Evolutionary conservation across 1,140 invertebrate genomes (phyloP), one percentile per base, ranked within the genome.

Genomic region (Pemphigus obesinymphae): DNA sequence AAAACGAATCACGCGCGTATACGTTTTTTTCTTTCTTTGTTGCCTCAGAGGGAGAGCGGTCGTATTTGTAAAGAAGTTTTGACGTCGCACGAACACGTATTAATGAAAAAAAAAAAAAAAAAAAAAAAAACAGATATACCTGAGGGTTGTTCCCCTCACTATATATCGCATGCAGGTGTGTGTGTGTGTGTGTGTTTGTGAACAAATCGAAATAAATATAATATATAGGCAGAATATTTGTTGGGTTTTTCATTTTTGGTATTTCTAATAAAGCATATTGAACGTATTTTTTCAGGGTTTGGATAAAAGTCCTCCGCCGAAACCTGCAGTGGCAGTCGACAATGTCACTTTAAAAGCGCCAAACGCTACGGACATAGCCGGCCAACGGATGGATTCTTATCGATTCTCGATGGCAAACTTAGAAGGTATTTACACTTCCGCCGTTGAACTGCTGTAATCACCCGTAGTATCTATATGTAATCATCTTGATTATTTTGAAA

Each of bases 371-470:
- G 75, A 80, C 15, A 80, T 80, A 8, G 76, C 76, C 40, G 76
- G 76, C 50, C 92, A 92, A 29, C 89, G 93, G 83, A 95, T 95
- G 84, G 94, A 95, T 87, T 92, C 93, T 66, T 96, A 96, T 87
- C 89, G 95, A 84, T 95, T 96, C 86, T 96, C 94, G 37, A 96
- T 96, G 94, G 95, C 94, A 4, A 96, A 96, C 88, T 89, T 96
- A 20, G 95, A 96, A 89, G 91, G 91, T 92, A n/a, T n/a, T n/a
- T n/a, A 86, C 87, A 86, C 5, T 7, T 7, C 83, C 29, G 34
- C 53, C 11, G 13, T 66, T 37, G 50, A 20, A 7, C 10, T 40
- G n/a, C 50, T 6, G 48, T 2, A 61, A 5, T 5, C 58, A 11
- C 29, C n/a, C 4, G 26, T 29, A 26, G 11, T 5, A 11, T 63